These are phyloP conservation scores for Australoheros facetus DNA, from an alignment of 2,797 vertebrate species.

Conservation along the genomic window DNA sequence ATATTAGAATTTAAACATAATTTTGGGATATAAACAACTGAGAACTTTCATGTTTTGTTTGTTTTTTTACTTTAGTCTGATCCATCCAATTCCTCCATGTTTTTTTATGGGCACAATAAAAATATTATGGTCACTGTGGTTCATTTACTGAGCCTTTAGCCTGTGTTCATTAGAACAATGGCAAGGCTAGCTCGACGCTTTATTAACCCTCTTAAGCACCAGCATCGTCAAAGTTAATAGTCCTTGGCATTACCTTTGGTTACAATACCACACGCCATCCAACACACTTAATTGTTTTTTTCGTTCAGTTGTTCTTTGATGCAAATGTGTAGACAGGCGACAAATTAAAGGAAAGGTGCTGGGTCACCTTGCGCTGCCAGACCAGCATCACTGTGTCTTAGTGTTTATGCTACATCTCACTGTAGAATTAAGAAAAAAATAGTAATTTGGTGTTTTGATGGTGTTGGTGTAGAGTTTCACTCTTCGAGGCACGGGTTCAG, in stretches of 20 bases:
- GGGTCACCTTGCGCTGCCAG: neutral
- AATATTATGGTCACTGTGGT: neutral
- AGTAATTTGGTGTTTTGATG: neutral
- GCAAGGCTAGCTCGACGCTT: neutral
- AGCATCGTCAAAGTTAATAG: conserved; percentile 44
- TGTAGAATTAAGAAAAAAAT: neutral
- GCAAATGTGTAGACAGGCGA: neutral
- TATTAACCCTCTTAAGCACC: conserved; percentile 21
- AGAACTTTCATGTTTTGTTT: neutral
- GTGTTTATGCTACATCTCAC: neutral
- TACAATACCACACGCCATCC: neutral
- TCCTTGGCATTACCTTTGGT: conserved; percentile 34
- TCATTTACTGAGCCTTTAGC: conserved; percentile 11
- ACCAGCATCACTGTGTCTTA: neutral
- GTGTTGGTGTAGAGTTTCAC: too few species aligned
- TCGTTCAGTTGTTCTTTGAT: neutral
- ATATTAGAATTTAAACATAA: neutral
- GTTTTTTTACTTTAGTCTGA: neutral
- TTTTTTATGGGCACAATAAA: neutral
- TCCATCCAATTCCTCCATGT: neutral
- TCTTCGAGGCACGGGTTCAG: neutral
- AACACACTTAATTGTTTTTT: conserved; percentile 15
- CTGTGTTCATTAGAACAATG: conserved; percentile 1
- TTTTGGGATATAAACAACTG: neutral
- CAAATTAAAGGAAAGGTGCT: neutral